Percentiles rank a stretch among this genome's conserved stretches.
These are phyloP conservation scores for Menidia menidia DNA, from an alignment of 2,797 vertebrate genomes.

Conservation along the genomic window DNA sequence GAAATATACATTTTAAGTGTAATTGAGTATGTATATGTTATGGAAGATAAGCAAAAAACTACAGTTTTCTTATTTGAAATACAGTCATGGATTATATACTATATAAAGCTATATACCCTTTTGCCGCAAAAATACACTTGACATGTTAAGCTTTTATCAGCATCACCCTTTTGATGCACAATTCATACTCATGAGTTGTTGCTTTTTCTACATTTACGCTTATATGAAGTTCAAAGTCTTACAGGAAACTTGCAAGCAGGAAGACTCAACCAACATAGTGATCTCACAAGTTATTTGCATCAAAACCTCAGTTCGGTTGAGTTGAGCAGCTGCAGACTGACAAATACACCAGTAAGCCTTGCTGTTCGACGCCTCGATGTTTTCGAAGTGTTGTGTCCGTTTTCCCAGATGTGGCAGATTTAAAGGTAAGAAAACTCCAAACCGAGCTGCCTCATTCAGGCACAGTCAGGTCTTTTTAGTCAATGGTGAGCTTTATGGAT, in stretches of 20 bases:
- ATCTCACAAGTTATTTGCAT: neutral
- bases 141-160: neutral
- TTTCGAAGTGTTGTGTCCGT: neutral
- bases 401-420: neutral
- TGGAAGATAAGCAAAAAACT: too few relatives aligned
- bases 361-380: slow-evolving; percentile 18
- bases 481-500: too few relatives aligned
- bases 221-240: too few relatives aligned
- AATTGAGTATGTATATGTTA: too few relatives aligned
- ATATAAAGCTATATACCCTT: neutral
- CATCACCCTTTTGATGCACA: too few relatives aligned
- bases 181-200: neutral
- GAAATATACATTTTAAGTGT: too few relatives aligned
- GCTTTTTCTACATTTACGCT: neutral
- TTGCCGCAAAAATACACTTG: neutral
- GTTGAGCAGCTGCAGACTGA: neutral
- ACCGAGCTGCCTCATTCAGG: too few relatives aligned
- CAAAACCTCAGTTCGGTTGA: neutral
- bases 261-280: slow-evolving; percentile 34
- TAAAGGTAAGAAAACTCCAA: slow-evolving; percentile 19
- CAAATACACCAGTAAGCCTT: neutral
- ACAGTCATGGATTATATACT: too few relatives aligned
- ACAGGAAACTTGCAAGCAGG: slow-evolving; percentile 18
- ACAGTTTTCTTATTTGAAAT: too few relatives aligned
- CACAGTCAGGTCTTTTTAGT: too few relatives aligned